Evolutionary conservation across 1,140 invertebrate species (phyloP).

Genomic region (Scaptomyza hsui): DNA sequence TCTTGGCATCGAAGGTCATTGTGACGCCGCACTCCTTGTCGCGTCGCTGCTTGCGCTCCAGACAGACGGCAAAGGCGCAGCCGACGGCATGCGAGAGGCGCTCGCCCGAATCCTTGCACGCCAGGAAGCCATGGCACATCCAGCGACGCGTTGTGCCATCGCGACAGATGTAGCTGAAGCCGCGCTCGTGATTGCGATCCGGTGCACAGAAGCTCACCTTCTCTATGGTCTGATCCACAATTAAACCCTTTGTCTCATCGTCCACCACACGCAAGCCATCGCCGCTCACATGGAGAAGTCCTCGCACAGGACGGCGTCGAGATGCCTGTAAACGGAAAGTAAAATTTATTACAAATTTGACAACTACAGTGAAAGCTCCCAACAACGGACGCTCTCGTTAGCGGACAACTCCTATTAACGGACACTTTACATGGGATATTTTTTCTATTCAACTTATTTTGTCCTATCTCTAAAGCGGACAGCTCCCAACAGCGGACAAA

Average conservation of each 20-base stretch:
- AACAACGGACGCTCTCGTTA: too few relatives aligned
- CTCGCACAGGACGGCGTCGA: constrained; percentile 92
- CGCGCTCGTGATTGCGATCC: constrained; percentile 98
- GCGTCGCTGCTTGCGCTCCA: constrained; percentile 98
- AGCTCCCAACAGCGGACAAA: too few relatives aligned
- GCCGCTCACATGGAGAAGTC: constrained; percentile 97
- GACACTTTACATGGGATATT: too few relatives aligned
- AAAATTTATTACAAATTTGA: not conserved
- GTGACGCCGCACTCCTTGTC: constrained; percentile 98
- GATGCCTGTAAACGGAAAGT: constrained; percentile 89
- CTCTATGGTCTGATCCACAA: constrained; percentile 99
- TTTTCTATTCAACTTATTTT: too few relatives aligned
- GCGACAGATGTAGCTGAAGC: constrained; percentile 91
- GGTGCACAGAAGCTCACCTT: constrained; percentile 99
- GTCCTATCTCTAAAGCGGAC: too few relatives aligned
- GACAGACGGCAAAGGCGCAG: constrained; percentile 98
- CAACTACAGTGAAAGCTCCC: too few relatives aligned
- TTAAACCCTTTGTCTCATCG: constrained; percentile 98
- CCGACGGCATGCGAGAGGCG: constrained; percentile 99
- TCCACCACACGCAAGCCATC: constrained; percentile 99
- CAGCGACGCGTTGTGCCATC: constrained; percentile 91
- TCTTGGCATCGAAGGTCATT: constrained; percentile 96
- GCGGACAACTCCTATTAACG: too few relatives aligned
- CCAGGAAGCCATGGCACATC: constrained; percentile 99
- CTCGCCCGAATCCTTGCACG: constrained; percentile 98